A percentile compares a stretch with the other conserved stretches of the same genome.
Evolutionary conservation across 2,113 vertebrate genomes (phyloP).

Genomic region (Hiodon alosoides): DNA sequence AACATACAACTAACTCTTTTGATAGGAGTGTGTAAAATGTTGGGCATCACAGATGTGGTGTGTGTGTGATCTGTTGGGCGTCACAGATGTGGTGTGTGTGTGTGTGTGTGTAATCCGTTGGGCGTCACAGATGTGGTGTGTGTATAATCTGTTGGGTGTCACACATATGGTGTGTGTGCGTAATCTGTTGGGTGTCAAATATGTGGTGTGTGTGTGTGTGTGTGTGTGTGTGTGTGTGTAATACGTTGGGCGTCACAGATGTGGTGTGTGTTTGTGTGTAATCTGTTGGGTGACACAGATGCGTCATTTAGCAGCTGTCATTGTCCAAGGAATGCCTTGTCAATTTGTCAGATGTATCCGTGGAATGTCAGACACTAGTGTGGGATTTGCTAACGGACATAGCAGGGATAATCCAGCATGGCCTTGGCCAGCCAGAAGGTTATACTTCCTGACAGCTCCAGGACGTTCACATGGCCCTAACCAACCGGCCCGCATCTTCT

Average conservation of each 20-base stretch:
- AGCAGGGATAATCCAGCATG: not conserved
- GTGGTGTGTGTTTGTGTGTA: not conserved
- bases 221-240: not conserved
- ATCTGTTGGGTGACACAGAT: conserved; percentile 23
- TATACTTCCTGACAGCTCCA: not conserved
- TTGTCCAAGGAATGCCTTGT: conserved; percentile 9
- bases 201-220: conserved; percentile 32
- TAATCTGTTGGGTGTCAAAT: not conserved
- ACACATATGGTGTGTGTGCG: conserved; percentile 8
- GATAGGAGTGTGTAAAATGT: not conserved
- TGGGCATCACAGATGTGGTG: conserved; percentile 23
- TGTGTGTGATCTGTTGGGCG: conserved; percentile 15
- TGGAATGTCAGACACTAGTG: conserved; percentile 18
- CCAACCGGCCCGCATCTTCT: not conserved
- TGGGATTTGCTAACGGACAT: conserved; percentile 3
- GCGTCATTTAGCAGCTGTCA: conserved; percentile 23
- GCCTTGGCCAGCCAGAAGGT: no score
- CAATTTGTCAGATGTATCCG: conserved; percentile 14
- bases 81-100: not conserved
- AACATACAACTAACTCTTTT: no score
- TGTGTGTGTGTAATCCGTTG: not conserved
- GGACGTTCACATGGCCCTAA: not conserved
- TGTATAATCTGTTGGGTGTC: conserved; percentile 9
- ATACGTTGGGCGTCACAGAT: no score
- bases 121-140: not conserved